Percentiles rank a stretch among this genome's conserved stretches.
These are phyloP conservation scores for Selenia dentaria DNA, from an alignment of 2,888 invertebrate species.

Conservation along the genomic window DNA sequence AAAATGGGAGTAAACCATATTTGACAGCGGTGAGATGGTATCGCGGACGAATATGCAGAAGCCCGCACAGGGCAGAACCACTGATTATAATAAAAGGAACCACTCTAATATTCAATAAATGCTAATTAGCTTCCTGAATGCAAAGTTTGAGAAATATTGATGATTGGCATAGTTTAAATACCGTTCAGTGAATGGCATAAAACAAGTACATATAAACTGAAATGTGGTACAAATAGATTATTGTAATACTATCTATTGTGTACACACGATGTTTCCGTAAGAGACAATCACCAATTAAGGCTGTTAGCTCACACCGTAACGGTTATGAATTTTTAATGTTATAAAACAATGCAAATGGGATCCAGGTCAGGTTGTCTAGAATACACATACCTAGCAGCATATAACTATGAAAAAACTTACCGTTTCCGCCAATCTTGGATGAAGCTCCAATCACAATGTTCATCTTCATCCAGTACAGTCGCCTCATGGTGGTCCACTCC, in stretches of 20 bases:
- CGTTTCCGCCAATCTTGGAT: conserved; percentile 90
- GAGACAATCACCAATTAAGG: conserved; percentile 59
- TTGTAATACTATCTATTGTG: conserved; percentile 35
- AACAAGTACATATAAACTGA: neutral
- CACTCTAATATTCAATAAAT: conserved; percentile 2
- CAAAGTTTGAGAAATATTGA: too few species aligned
- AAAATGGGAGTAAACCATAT: conserved; percentile 33
- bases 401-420: conserved; percentile 59
- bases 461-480: conserved; percentile 72
- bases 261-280: conserved; percentile 48
- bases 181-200: too few species aligned
- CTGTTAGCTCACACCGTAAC: conserved; percentile 54
- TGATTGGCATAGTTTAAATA: too few species aligned
- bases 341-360: conserved; percentile 55
- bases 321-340: conserved; percentile 53
- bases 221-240: conserved; percentile 17
- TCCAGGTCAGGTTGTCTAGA: conserved; percentile 52
- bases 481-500: conserved; percentile 74
- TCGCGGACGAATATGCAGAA: conserved; percentile 50
- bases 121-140: neutral
- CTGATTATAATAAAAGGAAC: conserved; percentile 65
- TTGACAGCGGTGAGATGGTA: conserved; percentile 38
- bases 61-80: conserved; percentile 71
- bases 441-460: conserved; percentile 89
- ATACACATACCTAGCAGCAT: conserved; percentile 43